Base-by-base conservation (phyloP, 2,797 vertebrate species). In the Numenius phaeopus region DNA sequence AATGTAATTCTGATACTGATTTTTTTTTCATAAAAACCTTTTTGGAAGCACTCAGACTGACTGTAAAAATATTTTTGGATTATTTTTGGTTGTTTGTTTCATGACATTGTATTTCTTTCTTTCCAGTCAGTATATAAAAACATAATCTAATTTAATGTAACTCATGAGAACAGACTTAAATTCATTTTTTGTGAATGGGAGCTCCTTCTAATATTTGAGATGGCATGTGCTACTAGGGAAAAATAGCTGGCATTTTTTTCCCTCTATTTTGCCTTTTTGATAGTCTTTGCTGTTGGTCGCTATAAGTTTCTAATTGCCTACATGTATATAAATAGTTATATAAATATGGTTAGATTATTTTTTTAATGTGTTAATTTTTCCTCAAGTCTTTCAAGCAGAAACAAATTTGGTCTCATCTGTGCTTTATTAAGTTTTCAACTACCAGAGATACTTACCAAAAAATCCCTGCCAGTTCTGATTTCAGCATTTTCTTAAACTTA, bases 1-100 rank as follows among this genome's bases (percentile, higher is more conserved):
- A 32, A 86, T 86, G 16, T 47, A 40, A 80, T 96, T 86, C 72
- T 85, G 50, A 78, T 49, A 69, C 8, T 40, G 39, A 75, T 91
- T 94, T 94, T 58, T 37, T 92, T 94, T 96, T 81, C 57, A 66
- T 92, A 81, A 96, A 93, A 94, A 26, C 27, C 20, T 91, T 86
- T 93, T 81, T 52, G 54, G 84, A 95, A 94, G 57, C 24, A 61
- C 47, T 70, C 57, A 66, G 42, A 77, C 32, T 57, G 80, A 90
- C 26, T 78, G 39, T 58, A 94, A 93, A 90, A 83, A 76, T 55
- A 59, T 82, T 83, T 89, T 89, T 66, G 0, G 3, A 67, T 83
- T 83, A 61, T 78, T 94, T 94, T 95, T 67, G 8, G 40, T 78
- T 94, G 30, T 55, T 94, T 89, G 13, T 93, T 92, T 94, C 65